Evolutionary conservation across 2,113 vertebrate species (phyloP).

Genomic region (Prietella phreatophila): DNA sequence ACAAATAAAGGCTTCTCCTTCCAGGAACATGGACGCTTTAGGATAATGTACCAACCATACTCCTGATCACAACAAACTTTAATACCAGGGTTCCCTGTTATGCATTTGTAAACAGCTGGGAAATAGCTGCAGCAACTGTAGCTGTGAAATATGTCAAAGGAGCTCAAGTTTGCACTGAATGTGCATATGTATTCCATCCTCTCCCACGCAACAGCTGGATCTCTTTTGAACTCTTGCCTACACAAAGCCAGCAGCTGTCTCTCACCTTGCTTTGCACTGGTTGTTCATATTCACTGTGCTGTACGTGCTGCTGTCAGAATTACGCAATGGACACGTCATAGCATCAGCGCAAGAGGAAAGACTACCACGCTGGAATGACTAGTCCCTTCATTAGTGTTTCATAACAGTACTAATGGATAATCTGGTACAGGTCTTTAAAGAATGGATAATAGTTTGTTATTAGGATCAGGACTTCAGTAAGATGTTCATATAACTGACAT

Average conservation of each 20-base stretch:
- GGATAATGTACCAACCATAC: neutral
- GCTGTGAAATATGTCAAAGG: neutral
- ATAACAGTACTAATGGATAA: neutral
- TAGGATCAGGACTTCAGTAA: neutral
- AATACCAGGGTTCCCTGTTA: neutral
- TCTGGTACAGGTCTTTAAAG: neutral
- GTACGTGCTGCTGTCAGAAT: conserved; percentile 22
- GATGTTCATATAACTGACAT: neutral
- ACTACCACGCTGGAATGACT: neutral
- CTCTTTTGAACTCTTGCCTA: conserved; percentile 3
- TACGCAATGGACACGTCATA: conserved; percentile 3
- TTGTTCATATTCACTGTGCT: conserved; percentile 12
- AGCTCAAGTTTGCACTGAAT: neutral
- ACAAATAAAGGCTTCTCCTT: no score
- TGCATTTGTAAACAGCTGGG: neutral
- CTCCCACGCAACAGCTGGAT: neutral
- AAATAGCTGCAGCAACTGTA: neutral
- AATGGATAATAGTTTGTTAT: neutral
- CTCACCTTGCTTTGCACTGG: neutral
- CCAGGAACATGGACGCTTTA: neutral
- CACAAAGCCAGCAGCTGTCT: neutral
- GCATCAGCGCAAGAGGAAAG: conserved; percentile 9
- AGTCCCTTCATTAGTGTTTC: neutral
- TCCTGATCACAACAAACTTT: neutral
- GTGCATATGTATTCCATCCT: neutral